These are phyloP conservation scores for Vireo altiloquus DNA, from an alignment of 2,113 vertebrate species.

Conservation along the genomic window DNA sequence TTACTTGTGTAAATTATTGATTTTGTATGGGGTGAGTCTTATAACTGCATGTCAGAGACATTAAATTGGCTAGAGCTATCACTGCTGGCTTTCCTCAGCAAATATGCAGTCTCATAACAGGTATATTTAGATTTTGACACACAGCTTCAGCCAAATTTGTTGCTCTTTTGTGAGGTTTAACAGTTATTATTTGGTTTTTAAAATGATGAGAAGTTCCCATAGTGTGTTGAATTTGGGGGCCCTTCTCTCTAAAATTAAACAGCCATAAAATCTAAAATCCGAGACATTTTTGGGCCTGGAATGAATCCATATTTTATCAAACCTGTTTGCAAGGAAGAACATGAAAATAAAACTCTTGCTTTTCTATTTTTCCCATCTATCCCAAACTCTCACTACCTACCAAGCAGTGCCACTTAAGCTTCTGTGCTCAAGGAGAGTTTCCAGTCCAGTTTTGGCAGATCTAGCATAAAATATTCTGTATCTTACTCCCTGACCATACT, in stretches of 20 bases:
- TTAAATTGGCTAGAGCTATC: neutral
- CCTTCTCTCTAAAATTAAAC: neutral
- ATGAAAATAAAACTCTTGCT: neutral
- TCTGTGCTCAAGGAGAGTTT: neutral
- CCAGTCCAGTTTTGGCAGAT: neutral
- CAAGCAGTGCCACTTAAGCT: neutral
- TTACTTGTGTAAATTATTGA: constrained; percentile 59
- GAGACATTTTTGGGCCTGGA: neutral
- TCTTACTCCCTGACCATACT: neutral
- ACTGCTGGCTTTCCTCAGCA: neutral
- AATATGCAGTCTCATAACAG: neutral
- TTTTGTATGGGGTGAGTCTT: constrained; percentile 21
- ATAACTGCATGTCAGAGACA: neutral
- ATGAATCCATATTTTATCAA: neutral
- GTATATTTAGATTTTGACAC: neutral
- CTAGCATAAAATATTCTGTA: neutral
- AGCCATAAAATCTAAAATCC: neutral
- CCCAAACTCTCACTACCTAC: neutral
- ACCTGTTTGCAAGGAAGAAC: neutral
- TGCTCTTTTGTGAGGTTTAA: neutral
- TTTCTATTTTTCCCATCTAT: neutral
- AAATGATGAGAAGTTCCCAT: neutral
- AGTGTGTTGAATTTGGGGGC: neutral
- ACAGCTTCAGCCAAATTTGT: neutral
- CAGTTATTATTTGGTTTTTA: neutral